These are phyloP conservation scores for Druceiella hillmani DNA, from an alignment of 2,888 invertebrate genomes.

Conservation along the genomic window DNA sequence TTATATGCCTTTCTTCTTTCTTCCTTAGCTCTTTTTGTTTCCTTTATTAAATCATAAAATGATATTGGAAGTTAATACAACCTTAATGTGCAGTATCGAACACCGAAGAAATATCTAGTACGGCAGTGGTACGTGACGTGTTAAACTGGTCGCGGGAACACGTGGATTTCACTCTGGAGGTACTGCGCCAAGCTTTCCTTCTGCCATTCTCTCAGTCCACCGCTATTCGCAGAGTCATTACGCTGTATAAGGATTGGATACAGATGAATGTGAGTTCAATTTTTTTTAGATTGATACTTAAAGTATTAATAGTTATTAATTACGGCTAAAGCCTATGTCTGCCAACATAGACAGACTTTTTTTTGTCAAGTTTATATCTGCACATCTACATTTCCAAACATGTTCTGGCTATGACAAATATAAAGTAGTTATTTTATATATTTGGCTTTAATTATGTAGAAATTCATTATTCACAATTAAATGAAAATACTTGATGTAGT, in stretches of 20 bases:
- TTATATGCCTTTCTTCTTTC: too few relatives aligned
- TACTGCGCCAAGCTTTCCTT: constrained; percentile 89
- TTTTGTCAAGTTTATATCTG: too few relatives aligned
- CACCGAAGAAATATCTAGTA: constrained; percentile 40
- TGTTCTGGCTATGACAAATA: too few relatives aligned
- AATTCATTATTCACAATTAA: too few relatives aligned
- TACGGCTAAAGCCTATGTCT: neutral
- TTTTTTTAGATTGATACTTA: constrained; percentile 1
- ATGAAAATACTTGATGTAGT: too few relatives aligned
- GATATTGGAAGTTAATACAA: too few relatives aligned
- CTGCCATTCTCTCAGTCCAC: constrained; percentile 84
- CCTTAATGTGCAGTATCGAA: neutral
- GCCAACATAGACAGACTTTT: too few relatives aligned
- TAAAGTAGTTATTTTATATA: too few relatives aligned
- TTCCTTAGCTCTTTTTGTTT: too few relatives aligned
- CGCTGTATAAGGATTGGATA: constrained; percentile 94
- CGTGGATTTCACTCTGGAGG: constrained; percentile 91
- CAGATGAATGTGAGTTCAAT: constrained; percentile 73
- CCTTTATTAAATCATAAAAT: too few relatives aligned
- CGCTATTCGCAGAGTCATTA: constrained; percentile 83
- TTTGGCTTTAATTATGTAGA: too few relatives aligned
- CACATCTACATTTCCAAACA: too few relatives aligned
- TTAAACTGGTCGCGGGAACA: constrained; percentile 81
- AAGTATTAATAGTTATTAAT: constrained; percentile 3
- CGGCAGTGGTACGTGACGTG: constrained; percentile 78